A percentile compares a stretch with the other conserved stretches of the same genome.
Evolutionary conservation across 2,797 vertebrate genomes (phyloP).

Genomic region (Pogoniulus pusillus): DNA sequence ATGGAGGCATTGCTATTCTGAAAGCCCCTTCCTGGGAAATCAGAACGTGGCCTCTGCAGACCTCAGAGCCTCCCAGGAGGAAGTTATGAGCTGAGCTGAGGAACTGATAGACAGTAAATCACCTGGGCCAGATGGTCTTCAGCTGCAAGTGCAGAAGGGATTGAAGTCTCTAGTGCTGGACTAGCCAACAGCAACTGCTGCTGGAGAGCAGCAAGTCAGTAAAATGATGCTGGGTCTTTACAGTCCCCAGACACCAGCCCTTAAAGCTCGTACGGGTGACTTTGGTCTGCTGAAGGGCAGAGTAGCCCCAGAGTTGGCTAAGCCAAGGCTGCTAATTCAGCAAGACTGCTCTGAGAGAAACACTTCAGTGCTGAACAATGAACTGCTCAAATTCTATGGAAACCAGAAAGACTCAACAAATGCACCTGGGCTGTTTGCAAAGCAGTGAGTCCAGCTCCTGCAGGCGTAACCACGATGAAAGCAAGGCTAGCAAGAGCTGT

Average conservation of each 20-base stretch:
- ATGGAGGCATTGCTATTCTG: constrained; percentile 18
- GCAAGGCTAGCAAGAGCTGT: background rate
- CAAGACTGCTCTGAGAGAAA: background rate
- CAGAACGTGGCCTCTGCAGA: background rate
- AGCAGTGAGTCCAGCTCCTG: background rate
- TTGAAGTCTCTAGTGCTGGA: background rate
- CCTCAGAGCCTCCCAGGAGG: constrained; percentile 7
- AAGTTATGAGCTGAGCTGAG: background rate
- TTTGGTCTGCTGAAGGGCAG: background rate
- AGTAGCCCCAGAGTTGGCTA: background rate
- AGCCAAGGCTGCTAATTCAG: background rate
- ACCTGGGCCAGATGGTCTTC: constrained; percentile 13
- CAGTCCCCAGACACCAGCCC: background rate
- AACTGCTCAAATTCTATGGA: background rate
- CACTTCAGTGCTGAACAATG: background rate
- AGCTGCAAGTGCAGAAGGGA: background rate
- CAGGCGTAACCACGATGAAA: background rate
- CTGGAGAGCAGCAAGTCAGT: background rate
- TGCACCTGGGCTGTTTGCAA: background rate
- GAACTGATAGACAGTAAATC: background rate
- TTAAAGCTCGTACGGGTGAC: background rate
- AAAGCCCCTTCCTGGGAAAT: background rate
- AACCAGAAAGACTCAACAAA: background rate
- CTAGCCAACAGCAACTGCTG: background rate
- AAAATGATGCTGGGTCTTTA: background rate